A percentile compares a stretch with the other conserved stretches of the same genome.
These are phyloP conservation scores for Siniperca undulata DNA, from an alignment of 2,797 vertebrate genomes.

Conservation along the genomic window DNA sequence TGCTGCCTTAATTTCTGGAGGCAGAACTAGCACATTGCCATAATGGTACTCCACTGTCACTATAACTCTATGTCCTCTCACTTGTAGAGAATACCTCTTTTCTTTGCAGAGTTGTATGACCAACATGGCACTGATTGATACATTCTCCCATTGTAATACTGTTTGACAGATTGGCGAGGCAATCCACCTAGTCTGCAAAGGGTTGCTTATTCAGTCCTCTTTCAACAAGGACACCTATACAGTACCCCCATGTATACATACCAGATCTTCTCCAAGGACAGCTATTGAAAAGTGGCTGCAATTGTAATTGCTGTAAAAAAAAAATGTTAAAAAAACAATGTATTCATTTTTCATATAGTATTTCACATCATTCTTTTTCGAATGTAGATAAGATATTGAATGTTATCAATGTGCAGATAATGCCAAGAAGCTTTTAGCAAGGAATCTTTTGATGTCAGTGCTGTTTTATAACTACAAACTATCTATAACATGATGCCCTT, in stretches of 20 bases:
- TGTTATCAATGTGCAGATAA: too few species aligned
- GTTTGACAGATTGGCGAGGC: slow-evolving; percentile 23
- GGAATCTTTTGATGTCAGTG: background rate
- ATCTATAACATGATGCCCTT: background rate
- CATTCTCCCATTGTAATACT: slow-evolving; percentile 23
- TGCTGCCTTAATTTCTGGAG: background rate
- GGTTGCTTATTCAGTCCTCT: slow-evolving; percentile 27
- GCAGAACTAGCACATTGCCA: background rate
- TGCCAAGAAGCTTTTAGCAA: background rate
- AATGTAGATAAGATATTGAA: background rate
- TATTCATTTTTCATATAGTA: background rate
- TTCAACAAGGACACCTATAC: slow-evolving; percentile 23
- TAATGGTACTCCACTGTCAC: background rate
- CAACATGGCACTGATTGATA: slow-evolving; percentile 29
- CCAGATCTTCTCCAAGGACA: slow-evolving; percentile 10
- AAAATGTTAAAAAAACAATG: too few species aligned
- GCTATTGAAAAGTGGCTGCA: background rate
- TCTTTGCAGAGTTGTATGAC: slow-evolving; percentile 23
- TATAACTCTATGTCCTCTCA: slow-evolving; percentile 20
- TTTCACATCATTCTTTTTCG: background rate
- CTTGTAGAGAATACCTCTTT: slow-evolving; percentile 26
- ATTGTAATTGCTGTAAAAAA: background rate
- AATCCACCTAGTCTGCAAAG: slow-evolving; percentile 24
- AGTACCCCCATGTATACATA: background rate
- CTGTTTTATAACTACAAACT: background rate